Evolutionary conservation across 2,888 invertebrate genomes (phyloP).

Genomic region (Gonocerus acuteangulatus): DNA sequence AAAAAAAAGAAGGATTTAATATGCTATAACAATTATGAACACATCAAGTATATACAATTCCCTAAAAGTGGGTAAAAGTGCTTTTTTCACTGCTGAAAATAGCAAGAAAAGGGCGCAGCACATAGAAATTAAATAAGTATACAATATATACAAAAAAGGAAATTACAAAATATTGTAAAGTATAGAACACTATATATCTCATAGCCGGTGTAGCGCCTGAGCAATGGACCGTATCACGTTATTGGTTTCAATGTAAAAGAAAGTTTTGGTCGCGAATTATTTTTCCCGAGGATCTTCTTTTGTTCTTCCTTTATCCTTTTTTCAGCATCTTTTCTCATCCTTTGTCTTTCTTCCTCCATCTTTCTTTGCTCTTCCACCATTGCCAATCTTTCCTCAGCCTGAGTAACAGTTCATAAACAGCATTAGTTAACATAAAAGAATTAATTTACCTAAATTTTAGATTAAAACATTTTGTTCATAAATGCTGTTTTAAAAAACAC

Average conservation of each 20-base stretch:
- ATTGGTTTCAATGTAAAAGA: conserved; percentile 81
- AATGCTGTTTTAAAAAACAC: too few species aligned
- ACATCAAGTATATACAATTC: too few species aligned
- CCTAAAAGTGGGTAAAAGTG: too few species aligned
- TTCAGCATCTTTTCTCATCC: conserved; percentile 86
- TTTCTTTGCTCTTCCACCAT: conserved; percentile 94
- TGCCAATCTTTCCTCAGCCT: conserved; percentile 94
- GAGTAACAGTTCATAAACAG: conserved; percentile 40
- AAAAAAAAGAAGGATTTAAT: too few species aligned
- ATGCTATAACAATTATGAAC: too few species aligned
- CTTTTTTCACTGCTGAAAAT: too few species aligned
- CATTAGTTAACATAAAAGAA: neutral
- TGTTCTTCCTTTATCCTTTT: conserved; percentile 89
- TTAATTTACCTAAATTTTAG: neutral
- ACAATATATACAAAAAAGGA: too few species aligned
- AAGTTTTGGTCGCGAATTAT: conserved; percentile 90
- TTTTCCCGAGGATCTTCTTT: conserved; percentile 93
- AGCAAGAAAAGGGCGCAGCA: too few species aligned
- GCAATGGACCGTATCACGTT: conserved; percentile 26
- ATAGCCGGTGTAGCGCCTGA: too few species aligned
- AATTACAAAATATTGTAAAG: too few species aligned
- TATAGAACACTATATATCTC: too few species aligned
- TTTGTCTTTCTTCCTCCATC: conserved; percentile 91
- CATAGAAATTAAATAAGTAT: too few species aligned
- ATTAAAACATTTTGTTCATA: neutral